Evolutionary conservation across 2,113 vertebrate genomes (phyloP).

Genomic region (Catharus minimus): DNA sequence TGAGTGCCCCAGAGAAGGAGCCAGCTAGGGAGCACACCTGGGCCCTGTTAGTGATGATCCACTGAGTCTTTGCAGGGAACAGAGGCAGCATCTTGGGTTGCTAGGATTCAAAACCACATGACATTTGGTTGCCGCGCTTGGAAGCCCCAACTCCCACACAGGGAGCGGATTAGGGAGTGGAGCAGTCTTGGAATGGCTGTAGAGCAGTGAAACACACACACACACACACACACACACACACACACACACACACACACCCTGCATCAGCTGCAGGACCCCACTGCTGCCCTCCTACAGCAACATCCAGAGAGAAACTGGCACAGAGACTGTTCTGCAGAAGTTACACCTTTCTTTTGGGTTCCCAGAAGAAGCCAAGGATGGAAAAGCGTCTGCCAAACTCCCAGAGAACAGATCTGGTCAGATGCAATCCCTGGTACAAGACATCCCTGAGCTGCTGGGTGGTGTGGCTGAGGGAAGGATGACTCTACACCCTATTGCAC

Average conservation of each 20-base stretch:
- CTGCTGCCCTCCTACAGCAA: not conserved
- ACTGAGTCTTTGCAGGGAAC: constrained; percentile 5
- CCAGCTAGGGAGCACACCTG: not conserved
- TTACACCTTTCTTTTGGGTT: not conserved
- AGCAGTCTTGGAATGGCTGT: not conserved
- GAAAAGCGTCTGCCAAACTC: constrained; percentile 33
- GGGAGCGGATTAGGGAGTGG: not conserved
- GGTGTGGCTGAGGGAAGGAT: not conserved
- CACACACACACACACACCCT: not conserved
- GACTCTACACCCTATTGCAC: not conserved
- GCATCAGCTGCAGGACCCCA: not conserved
- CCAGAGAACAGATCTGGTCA: not conserved
- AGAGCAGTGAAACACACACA: not conserved
- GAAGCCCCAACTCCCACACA: not conserved
- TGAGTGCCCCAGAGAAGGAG: not conserved
- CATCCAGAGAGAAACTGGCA: not conserved
- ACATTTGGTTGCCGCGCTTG: constrained; percentile 3
- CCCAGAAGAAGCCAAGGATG: constrained; percentile 22
- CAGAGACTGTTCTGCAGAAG: not conserved
- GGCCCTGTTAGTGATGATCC: not conserved
- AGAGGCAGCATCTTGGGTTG: constrained; percentile 41
- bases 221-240: not conserved
- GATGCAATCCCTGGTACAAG: constrained; percentile 14
- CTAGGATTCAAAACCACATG: constrained; percentile 24
- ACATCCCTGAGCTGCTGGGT: not conserved